Conservation (phyloP, 2,797 vertebrate genomes). For the Cynopterus sphinx region DNA sequence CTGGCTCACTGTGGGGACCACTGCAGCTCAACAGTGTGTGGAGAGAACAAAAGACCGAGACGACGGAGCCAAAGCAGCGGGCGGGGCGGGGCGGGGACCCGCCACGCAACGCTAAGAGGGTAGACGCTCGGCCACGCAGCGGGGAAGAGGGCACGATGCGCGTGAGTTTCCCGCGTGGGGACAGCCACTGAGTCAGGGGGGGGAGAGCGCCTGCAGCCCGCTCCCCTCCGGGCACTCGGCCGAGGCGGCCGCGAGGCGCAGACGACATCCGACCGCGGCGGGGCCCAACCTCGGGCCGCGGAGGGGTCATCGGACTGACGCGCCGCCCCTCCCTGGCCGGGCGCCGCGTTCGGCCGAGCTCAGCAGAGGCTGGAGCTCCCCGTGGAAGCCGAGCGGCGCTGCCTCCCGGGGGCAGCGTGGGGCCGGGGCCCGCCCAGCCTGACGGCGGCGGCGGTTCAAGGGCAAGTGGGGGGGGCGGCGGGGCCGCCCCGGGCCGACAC, state of each 20-base stretch:
- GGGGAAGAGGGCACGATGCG: too few species aligned
- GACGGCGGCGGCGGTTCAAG: too few species aligned
- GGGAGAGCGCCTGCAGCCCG: background rate
- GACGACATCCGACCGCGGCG: background rate
- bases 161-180: background rate
- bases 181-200: background rate
- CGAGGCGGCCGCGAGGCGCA: background rate
- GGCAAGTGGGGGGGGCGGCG: too few species aligned
- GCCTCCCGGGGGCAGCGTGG: too few species aligned
- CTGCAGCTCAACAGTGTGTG: background rate
- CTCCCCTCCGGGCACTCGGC: too few species aligned
- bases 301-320: background rate
- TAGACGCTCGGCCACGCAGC: too few species aligned
- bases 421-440: too few species aligned
- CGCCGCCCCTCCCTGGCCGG: background rate
- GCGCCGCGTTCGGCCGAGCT: too few species aligned
- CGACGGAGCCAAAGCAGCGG: background rate
- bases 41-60: background rate
- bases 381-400: too few species aligned
- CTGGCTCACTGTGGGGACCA: background rate
- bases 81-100: background rate
- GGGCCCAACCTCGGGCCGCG: background rate
- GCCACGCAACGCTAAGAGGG: accelerated
- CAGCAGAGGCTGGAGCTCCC: too few species aligned
- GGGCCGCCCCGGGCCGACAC: too few species aligned